Evolutionary conservation across 2,888 invertebrate genomes (phyloP), one percentile per base, ranked within the genome.

Genomic region (Thera obeliscata): DNA sequence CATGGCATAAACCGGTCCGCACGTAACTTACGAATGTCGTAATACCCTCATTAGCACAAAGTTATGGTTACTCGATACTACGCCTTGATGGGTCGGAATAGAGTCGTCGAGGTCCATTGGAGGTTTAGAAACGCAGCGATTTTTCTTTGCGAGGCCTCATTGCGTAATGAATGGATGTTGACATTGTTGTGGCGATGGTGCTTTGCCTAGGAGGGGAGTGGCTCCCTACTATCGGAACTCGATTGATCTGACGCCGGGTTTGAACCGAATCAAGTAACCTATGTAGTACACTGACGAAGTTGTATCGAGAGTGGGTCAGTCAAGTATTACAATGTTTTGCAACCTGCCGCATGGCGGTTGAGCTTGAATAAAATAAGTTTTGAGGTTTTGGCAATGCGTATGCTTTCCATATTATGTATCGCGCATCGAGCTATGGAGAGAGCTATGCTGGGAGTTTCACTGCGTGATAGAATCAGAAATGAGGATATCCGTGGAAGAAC

Each of bases 111-210:
- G 72, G 70, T 75, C 64, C 56, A 79, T 74, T 74, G 57, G 68
- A 70, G 71, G 70, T 83, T 85, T 86, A 86, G 86, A 86, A 85
- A 86, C 82, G 85, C 82, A 81, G 83, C 77, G 76, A 83, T 87
- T 87, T 87, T 87, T 87, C 85, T 83, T 83, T 76, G 79, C 87
- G 89, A 89, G 91, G 91, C 82, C 88, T 87, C 76, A 77, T 91
- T 91, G 90, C 91, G 91, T 89, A 91, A 91, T 84, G 80, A 89
- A 90, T 84, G 79, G 82, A 81, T 91, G 91, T 90, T 91, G 91
- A 91, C 91, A 91, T 87, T 89, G 89, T 82, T 78, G 70, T 76
- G 78, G 77, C 78, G 81, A 81, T 83, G 78, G 80, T 78, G 74
- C 66, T 56, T 69, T 62, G 69, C 52, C 67, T 67, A 77, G 50